Evolutionary conservation across 2,113 vertebrate species (phyloP).

Genomic region (Calypte anna): DNA sequence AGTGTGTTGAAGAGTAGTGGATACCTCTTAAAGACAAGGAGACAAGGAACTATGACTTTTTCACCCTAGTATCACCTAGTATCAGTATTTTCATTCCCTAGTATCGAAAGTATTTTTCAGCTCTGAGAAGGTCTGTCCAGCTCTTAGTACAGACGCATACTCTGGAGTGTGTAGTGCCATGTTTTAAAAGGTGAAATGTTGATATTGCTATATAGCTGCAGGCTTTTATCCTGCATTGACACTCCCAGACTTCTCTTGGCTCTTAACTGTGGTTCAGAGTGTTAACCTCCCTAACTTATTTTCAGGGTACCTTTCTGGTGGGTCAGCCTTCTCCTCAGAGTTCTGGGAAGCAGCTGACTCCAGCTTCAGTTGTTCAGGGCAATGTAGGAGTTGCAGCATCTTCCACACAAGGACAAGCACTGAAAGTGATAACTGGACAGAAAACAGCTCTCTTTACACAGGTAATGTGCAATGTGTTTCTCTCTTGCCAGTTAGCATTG

Average conservation of each 20-base stretch:
- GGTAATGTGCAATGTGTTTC: slow-evolving; percentile 69
- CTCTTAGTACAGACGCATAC: not conserved
- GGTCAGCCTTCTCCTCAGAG: slow-evolving; percentile 89
- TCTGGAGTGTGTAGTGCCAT: not conserved
- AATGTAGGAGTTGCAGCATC: slow-evolving; percentile 77
- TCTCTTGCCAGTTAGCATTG: not conserved
- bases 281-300: not conserved
- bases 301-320: slow-evolving; percentile 95
- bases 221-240: not conserved
- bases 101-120: not conserved
- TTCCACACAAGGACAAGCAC: slow-evolving; percentile 82
- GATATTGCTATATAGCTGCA: not conserved
- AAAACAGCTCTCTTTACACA: slow-evolving; percentile 94
- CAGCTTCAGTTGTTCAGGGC: slow-evolving; percentile 82
- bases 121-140: not conserved
- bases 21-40: not conserved
- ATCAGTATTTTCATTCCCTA: not conserved
- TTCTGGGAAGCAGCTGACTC: slow-evolving; percentile 86
- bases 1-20: not conserved
- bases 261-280: not conserved
- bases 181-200: not conserved
- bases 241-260: not conserved
- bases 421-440: slow-evolving; percentile 94
- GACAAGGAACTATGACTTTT: not conserved
- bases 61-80: not conserved